Conservation (phyloP, 2,113 vertebrate genomes). For the Clarias macrocephalus region DNA sequence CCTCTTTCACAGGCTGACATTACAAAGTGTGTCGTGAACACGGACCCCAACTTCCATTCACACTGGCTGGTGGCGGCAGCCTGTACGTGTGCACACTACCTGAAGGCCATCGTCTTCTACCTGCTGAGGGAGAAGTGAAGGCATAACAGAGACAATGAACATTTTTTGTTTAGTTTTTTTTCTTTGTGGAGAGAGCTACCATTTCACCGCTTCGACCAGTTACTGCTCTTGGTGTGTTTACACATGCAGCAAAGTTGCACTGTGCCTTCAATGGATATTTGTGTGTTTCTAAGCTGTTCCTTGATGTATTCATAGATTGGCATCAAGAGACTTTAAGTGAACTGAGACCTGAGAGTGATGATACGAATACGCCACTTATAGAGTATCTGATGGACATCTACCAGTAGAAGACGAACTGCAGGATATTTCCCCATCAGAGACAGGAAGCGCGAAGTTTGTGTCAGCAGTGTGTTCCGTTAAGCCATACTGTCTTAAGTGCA, state of each 20-base stretch:
- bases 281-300: constrained; percentile 29
- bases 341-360: background rate
- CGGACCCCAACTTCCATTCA: constrained; percentile 81
- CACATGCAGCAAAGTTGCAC: constrained; percentile 61
- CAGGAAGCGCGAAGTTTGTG: background rate
- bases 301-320: background rate
- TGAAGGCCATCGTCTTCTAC: constrained; percentile 86
- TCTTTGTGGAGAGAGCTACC: constrained; percentile 23
- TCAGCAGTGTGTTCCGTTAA: background rate
- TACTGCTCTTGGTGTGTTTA: constrained; percentile 64
- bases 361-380: background rate
- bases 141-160: constrained; percentile 18
- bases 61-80: constrained; percentile 87
- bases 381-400: background rate
- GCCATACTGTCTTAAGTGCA: constrained; percentile 2
- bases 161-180: constrained; percentile 11
- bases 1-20: constrained; percentile 79
- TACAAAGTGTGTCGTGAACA: constrained; percentile 90
- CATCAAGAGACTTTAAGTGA: background rate
- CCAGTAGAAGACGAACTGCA: background rate
- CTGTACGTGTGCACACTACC: constrained; percentile 84
- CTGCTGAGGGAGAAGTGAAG: constrained; percentile 91
- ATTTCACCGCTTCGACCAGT: constrained; percentile 45
- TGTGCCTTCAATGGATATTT: constrained; percentile 54
- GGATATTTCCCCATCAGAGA: background rate